These are phyloP conservation scores for Dexiosoma caninum DNA, from an alignment of 2,888 invertebrate species.

Conservation along the genomic window DNA sequence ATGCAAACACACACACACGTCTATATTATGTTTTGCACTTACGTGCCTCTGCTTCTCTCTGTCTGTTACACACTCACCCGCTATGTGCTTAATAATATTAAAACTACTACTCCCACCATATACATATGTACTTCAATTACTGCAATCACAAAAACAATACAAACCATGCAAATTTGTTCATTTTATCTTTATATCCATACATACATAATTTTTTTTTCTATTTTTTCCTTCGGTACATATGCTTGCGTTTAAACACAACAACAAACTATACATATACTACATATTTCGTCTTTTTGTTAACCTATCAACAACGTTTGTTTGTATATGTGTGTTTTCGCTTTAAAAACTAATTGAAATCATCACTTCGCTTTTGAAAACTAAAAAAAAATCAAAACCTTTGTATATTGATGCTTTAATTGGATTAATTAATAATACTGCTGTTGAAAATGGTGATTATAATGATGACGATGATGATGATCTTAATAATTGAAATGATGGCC, in stretches of 20 bases:
- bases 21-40: background rate
- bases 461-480: slow-evolving; percentile 1
- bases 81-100: background rate
- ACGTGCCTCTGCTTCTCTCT: background rate
- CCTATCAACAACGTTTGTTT: slow-evolving; percentile 7
- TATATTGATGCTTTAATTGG: slow-evolving; percentile 41
- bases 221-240: background rate
- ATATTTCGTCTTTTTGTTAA: background rate
- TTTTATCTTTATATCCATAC: slow-evolving; percentile 17
- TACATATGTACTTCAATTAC: slow-evolving; percentile 15
- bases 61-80: background rate
- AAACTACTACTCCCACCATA: background rate
- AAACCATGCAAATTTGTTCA: slow-evolving; percentile 29
- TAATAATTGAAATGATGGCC: background rate
- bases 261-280: background rate
- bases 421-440: slow-evolving; percentile 17
- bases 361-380: background rate
- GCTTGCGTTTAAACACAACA: slow-evolving; percentile 9
- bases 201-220: background rate
- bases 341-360: slow-evolving; percentile 17
- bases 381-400: background rate
- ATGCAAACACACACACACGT: no score
- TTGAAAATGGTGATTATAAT: background rate
- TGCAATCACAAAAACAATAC: slow-evolving; percentile 4
- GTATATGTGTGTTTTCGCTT: slow-evolving; percentile 1